Percentiles rank a stretch among this genome's conserved stretches.
phyloP scores from a whole-genome alignment of 2,113 vertebrate species.

The Peromyscus leucopus region DNA sequence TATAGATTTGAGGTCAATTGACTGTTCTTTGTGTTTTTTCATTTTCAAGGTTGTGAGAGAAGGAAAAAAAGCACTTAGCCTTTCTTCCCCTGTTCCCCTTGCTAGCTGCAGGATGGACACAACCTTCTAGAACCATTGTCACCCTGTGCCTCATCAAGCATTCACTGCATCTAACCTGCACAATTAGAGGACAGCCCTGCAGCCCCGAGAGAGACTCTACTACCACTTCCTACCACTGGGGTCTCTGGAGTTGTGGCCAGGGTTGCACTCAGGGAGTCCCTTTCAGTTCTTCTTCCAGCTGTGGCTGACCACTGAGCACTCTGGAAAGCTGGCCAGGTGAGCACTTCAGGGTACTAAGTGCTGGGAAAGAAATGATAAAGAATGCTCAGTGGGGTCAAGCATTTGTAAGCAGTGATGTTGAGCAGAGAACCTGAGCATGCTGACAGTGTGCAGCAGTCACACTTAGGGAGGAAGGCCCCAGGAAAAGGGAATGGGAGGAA shows the following conservation, averaged over 20 bases:
- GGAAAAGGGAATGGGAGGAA: not conserved
- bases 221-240: not conserved
- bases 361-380: not conserved
- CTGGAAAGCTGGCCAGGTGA: not conserved
- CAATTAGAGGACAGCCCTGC: not conserved
- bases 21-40: not conserved
- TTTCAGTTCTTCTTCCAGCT: not conserved
- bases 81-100: not conserved
- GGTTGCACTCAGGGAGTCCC: not conserved
- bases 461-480: not conserved
- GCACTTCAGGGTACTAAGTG: too few species aligned
- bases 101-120: not conserved
- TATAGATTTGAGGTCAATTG: constrained; percentile 10
- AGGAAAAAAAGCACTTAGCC: not conserved
- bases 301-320: not conserved
- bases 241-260: not conserved
- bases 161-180: not conserved
- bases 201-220: not conserved
- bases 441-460: rapidly evolving
- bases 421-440: not conserved
- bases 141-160: not conserved
- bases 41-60: not conserved
- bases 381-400: not conserved
- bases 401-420: not conserved
- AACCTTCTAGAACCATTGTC: not conserved